A percentile compares a stretch with the other conserved stretches of the same genome.
Conservation (phyloP, 2,888 invertebrate species). For the Heliconius ethilla region DNA sequence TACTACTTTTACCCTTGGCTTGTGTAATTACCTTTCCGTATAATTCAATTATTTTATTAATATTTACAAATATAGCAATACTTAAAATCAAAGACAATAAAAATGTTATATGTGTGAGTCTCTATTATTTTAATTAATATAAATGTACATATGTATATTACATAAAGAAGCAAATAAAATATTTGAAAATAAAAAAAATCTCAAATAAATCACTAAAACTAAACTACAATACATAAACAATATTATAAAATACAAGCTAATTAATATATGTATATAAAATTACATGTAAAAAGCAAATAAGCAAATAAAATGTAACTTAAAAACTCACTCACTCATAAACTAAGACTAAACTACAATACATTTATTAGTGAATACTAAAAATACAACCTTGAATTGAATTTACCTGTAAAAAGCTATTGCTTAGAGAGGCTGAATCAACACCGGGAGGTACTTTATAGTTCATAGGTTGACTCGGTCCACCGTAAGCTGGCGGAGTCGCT, state of each 20-base stretch:
- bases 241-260: no score
- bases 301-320: neutral
- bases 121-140: no score
- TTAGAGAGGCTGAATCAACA: slow-evolving; percentile 84
- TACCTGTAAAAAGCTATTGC: slow-evolving; percentile 83
- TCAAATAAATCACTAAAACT: no score
- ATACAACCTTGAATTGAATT: slow-evolving; percentile 12
- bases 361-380: neutral
- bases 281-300: neutral
- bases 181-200: no score
- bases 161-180: no score
- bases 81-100: no score
- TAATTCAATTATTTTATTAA: neutral
- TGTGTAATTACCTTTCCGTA: no score
- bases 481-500: slow-evolving; percentile 59
- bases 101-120: no score
- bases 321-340: neutral
- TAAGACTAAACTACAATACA: neutral
- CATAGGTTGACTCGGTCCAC: slow-evolving; percentile 66
- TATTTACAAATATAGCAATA: slow-evolving; percentile 21
- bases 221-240: no score
- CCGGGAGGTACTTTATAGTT: slow-evolving; percentile 86
- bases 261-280: neutral
- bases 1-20: no score
- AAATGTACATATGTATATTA: no score